Evolutionary conservation across 2,797 vertebrate genomes (phyloP).

Genomic region (Melanotaenia trifasciata): DNA sequence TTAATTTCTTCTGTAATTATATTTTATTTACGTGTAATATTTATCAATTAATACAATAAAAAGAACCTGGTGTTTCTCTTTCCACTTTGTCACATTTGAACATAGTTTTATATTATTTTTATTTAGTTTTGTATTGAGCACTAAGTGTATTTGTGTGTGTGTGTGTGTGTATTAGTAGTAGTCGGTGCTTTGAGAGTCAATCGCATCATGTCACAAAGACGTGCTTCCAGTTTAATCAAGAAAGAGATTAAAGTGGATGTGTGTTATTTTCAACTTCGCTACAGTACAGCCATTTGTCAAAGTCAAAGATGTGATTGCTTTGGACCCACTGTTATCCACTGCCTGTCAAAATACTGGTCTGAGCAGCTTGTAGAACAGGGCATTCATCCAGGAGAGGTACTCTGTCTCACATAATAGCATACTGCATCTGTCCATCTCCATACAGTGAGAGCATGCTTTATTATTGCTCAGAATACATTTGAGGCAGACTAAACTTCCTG

Average conservation of each 20-base stretch:
- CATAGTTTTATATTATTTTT: slow-evolving; percentile 86
- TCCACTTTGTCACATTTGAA: slow-evolving; percentile 1
- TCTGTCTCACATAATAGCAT: slow-evolving; percentile 82
- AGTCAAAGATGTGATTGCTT: slow-evolving; percentile 99
- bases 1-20: background rate
- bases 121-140: slow-evolving; percentile 84
- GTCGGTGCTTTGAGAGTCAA: slow-evolving; percentile 91
- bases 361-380: slow-evolving; percentile 87
- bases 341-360: slow-evolving; percentile 97
- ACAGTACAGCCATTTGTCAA: slow-evolving; percentile 98
- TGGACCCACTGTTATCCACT: slow-evolving; percentile 97
- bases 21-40: slow-evolving; percentile 15
- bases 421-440: slow-evolving; percentile 80
- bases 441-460: slow-evolving; percentile 64
- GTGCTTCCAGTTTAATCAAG: slow-evolving; percentile 98
- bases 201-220: slow-evolving; percentile 94
- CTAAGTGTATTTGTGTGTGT: slow-evolving; percentile 35
- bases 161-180: slow-evolving; percentile 71
- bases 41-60: slow-evolving; percentile 21
- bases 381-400: slow-evolving; percentile 82
- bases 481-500: slow-evolving; percentile 52
- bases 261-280: slow-evolving; percentile 98
- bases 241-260: slow-evolving; percentile 99
- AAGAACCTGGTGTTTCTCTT: too few species aligned
- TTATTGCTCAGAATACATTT: slow-evolving; percentile 61